Evolutionary conservation across 2,888 invertebrate genomes (phyloP).

Genomic region (Iphiclides podalirius): DNA sequence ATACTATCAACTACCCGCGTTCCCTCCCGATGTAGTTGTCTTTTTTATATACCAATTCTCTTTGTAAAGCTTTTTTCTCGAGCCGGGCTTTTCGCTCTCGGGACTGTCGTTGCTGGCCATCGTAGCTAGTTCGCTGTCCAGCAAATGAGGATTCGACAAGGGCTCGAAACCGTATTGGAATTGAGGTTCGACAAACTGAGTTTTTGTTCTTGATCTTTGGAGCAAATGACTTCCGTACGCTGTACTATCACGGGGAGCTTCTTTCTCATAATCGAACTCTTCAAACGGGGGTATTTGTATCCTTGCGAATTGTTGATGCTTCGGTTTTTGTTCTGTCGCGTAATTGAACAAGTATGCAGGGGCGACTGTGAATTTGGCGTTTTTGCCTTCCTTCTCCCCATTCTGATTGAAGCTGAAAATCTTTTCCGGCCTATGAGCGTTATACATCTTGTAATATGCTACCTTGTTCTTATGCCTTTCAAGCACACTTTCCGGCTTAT

Average conservation of each 20-base stretch:
- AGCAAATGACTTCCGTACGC: conserved; percentile 55
- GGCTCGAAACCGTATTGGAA: conserved; percentile 76
- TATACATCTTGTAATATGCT: conserved; percentile 61
- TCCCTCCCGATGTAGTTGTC: conserved; percentile 58
- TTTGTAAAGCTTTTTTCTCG: conserved; percentile 67
- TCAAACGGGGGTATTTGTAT: conserved; percentile 52
- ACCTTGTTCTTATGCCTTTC: conserved; percentile 57
- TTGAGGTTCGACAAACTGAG: conserved; percentile 68
- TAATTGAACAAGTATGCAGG: conserved; percentile 43
- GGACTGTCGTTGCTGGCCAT: conserved; percentile 66
- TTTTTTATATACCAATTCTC: conserved; percentile 74
- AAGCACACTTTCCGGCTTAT: conserved; percentile 55
- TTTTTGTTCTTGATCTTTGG: conserved; percentile 48
- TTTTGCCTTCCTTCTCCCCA: conserved; percentile 42
- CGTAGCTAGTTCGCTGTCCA: conserved; percentile 66
- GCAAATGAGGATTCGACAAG: conserved; percentile 52
- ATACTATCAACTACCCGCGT: conserved; percentile 62
- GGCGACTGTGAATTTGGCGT: conserved; percentile 46
- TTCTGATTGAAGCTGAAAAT: conserved; percentile 36
- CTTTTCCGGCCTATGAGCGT: conserved; percentile 55
- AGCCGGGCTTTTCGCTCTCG: conserved; percentile 62
- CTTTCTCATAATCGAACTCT: conserved; percentile 56
- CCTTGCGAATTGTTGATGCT: conserved; percentile 50
- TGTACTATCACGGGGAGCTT: conserved; percentile 49
- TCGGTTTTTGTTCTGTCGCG: conserved; percentile 43